A percentile compares a stretch with the other conserved stretches of the same genome.
phyloP scores from a whole-genome alignment of 2,113 vertebrate species.

The Zapornia atra region DNA sequence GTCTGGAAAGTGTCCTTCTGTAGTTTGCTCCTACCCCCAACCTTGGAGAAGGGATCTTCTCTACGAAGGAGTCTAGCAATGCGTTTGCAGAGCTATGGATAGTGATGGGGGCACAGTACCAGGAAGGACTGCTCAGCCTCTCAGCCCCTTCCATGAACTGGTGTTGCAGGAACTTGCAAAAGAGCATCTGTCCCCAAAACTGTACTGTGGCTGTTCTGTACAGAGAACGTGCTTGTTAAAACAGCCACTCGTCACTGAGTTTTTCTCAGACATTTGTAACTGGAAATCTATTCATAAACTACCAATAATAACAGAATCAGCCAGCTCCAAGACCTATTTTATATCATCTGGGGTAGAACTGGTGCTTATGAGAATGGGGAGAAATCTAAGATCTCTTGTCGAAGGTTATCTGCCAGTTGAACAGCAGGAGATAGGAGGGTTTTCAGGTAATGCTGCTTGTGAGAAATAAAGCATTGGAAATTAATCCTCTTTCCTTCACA shows the following conservation, averaged over 20 bases:
- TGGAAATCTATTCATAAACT: not conserved
- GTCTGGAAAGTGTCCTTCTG: not conserved
- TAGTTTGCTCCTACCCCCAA: not conserved
- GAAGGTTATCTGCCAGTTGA: not conserved
- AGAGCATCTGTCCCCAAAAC: not conserved
- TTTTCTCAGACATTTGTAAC: not conserved
- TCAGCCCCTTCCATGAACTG: not conserved
- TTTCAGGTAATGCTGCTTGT: conserved; percentile 5
- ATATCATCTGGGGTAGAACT: not conserved
- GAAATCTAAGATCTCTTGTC: not conserved
- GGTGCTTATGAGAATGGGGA: not conserved
- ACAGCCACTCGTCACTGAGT: no score
- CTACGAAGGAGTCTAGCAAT: rapidly evolving
- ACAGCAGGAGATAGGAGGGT: not conserved
- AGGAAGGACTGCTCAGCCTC: not conserved
- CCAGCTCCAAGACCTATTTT: not conserved
- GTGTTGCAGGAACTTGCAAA: not conserved
- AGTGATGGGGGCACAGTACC: not conserved
- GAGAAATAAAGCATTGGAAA: not conserved
- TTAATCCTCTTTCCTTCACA: conserved; percentile 42
- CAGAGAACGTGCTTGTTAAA: rapidly evolving
- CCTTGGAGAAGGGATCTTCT: not conserved
- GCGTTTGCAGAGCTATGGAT: not conserved
- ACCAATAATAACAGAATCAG: not conserved
- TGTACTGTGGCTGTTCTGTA: rapidly evolving